Evolutionary conservation across 2,888 invertebrate genomes (phyloP), one percentile per base, ranked within the genome.

Genomic region (Eurois occulta): DNA sequence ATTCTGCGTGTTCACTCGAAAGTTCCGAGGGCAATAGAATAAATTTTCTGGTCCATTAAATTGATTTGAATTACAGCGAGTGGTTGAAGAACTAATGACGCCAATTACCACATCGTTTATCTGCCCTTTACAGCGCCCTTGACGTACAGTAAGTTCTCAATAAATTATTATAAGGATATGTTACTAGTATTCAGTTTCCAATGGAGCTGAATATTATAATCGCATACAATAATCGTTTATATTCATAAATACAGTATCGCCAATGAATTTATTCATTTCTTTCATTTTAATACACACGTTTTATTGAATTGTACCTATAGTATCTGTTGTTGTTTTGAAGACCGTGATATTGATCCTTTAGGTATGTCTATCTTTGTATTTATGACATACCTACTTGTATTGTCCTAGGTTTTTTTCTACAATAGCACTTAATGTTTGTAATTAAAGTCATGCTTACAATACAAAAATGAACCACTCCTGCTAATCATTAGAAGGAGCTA

Each of bases 41-140:
- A 94, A 80, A 94, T 95, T 95, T 94, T 93, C 92, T 86, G 87
- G 87, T 77, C 90, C 91, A 94, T 95, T 93, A 92, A 94, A 91
- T 91, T 88, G 83, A 90, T 83, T 86, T 88, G 90, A 94, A 94
- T 94, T 93, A 93, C 87, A 89, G 86, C 88, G 91, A 93, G 91
- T 92, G 90, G 89, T 90, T 89, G 87, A 89, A 89, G 76, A 84
- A 82, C 90, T 92, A 93, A 95, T 91, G 92, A 90, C 87, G 83
- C 89, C 91, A 94, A 95, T 95, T 93, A 94, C 86, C 89, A 86
- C 80, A 87, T 91, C 83, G 80, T 88, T 86, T 85, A 88, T 84
- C 67, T 77, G 77, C 81, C 70, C 72, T 76, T 81, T 78, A 74
- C 68, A 74, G 58, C n/a, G 65, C 77, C 72, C 74, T 80, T 78